A percentile compares a stretch with the other conserved stretches of the same genome.
Evolutionary conservation across 2,113 vertebrate species (phyloP).

Genomic region (Maccullochella peelii): DNA sequence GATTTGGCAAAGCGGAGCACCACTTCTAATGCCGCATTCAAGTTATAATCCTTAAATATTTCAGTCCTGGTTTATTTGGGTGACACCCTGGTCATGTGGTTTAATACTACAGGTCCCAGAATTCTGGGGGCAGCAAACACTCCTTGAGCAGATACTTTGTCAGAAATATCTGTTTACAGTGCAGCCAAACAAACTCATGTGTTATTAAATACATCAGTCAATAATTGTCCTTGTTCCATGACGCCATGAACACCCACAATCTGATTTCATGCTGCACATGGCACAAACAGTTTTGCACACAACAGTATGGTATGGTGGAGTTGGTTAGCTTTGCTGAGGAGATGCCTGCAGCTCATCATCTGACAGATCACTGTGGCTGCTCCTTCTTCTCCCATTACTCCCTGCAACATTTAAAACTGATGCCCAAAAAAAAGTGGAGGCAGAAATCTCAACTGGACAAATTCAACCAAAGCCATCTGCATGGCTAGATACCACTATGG

Average conservation of each 20-base stretch:
- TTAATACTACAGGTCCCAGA: not conserved
- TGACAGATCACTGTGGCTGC: not conserved
- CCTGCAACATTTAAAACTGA: not conserved
- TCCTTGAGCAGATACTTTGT: not conserved
- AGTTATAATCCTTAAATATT: not conserved
- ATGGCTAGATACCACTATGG: not conserved
- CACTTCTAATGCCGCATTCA: conserved; percentile 14
- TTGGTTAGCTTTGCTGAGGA: not conserved
- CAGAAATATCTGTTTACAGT: not conserved
- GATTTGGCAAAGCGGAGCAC: conserved; percentile 10
- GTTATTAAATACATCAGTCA: not conserved
- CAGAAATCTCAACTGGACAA: not conserved
- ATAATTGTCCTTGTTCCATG: not conserved
- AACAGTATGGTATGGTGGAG: too few species aligned
- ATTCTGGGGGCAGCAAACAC: not conserved
- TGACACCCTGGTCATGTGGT: not conserved
- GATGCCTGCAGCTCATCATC: not conserved
- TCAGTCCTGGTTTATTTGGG: conserved; percentile 5
- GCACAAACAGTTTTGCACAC: not conserved
- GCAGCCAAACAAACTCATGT: not conserved
- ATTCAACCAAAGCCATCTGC: not conserved
- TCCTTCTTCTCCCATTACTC: not conserved
- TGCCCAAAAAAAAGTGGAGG: too few species aligned
- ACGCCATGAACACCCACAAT: not conserved
- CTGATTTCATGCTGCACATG: not conserved